A percentile compares a stretch with the other conserved stretches of the same genome.
These are phyloP conservation scores for Lateolabrax maculatus DNA, from an alignment of 2,797 vertebrate genomes.

Conservation along the genomic window DNA sequence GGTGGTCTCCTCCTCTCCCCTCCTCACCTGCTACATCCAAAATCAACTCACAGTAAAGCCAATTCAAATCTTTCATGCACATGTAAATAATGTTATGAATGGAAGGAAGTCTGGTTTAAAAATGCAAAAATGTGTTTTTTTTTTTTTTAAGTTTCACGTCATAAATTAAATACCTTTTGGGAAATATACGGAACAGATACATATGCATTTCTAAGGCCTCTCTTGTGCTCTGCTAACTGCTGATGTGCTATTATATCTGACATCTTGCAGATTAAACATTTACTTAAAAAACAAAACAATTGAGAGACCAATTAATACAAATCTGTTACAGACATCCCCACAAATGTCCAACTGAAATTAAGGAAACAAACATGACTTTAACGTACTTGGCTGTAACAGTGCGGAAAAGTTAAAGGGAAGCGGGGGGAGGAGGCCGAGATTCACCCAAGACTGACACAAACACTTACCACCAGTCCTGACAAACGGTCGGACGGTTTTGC, in stretches of 20 bases:
- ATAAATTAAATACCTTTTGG: not conserved
- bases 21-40: not conserved
- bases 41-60: not conserved
- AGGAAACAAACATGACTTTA: not conserved
- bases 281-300: not conserved
- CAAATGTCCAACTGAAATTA: not conserved
- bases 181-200: too few species aligned
- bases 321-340: not conserved
- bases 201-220: not conserved
- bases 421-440: conserved; percentile 10
- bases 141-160: not conserved
- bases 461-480: conserved; percentile 2
- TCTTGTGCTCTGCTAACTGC: not conserved
- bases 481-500: conserved; percentile 34
- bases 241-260: not conserved
- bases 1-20: not conserved
- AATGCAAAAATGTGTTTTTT: not conserved
- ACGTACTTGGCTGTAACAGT: too few species aligned
- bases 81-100: not conserved
- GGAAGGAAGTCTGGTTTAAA: not conserved
- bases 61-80: not conserved
- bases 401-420: too few species aligned
- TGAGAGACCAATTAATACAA: not conserved
- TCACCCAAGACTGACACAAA: not conserved
- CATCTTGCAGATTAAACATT: not conserved